Evolutionary conservation across 2,113 vertebrate species (phyloP).

Genomic region (Oophaga pumilio): DNA sequence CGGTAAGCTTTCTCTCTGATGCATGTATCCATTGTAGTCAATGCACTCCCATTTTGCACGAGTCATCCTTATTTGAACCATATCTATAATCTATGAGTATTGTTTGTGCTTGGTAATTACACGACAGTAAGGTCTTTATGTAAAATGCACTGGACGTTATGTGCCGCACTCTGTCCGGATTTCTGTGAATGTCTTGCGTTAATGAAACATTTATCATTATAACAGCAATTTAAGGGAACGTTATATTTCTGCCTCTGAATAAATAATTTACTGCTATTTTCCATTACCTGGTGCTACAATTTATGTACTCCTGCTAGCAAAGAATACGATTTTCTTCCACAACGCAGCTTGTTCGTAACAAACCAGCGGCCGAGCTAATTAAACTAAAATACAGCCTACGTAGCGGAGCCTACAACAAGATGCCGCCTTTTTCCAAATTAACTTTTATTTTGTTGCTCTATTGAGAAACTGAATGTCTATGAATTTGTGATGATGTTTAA

Average conservation of each 20-base stretch:
- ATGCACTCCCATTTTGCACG: background rate
- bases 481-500: slow-evolving; percentile 28
- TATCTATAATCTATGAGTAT: slow-evolving; percentile 8
- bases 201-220: slow-evolving; percentile 61
- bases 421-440: slow-evolving; percentile 2
- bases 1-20: background rate
- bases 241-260: slow-evolving; percentile 60
- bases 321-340: background rate
- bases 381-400: slow-evolving; percentile 30
- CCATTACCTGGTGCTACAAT: slow-evolving; percentile 54
- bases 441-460: slow-evolving; percentile 42
- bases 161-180: slow-evolving; percentile 52
- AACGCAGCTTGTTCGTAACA: slow-evolving; percentile 5
- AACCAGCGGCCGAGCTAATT: slow-evolving; percentile 1
- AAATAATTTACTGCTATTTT: slow-evolving; percentile 64
- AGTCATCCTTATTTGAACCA: background rate
- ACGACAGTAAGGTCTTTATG: slow-evolving; percentile 3
- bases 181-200: slow-evolving; percentile 48
- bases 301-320: slow-evolving; percentile 14
- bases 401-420: slow-evolving; percentile 27
- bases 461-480: slow-evolving; percentile 13
- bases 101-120: background rate
- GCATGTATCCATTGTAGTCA: background rate
- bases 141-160: slow-evolving; percentile 21
- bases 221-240: slow-evolving; percentile 60